Evolutionary conservation across 1,140 invertebrate species (phyloP).

Genomic region (Manduca sexta): DNA sequence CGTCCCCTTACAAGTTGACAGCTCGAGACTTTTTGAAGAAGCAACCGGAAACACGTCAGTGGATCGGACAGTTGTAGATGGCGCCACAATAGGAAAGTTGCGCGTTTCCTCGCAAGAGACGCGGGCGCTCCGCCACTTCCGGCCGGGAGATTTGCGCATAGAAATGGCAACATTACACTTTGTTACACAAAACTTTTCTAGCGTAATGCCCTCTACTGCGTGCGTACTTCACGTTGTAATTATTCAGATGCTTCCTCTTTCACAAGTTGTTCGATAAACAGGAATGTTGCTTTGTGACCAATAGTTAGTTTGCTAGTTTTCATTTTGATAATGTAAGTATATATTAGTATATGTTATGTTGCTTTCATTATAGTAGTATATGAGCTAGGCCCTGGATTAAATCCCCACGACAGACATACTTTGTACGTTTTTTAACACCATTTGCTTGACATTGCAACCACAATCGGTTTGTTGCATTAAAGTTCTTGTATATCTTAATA

Average conservation of each 20-base stretch:
- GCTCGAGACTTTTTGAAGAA: slow-evolving; percentile 65
- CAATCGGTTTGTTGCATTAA: too few relatives aligned
- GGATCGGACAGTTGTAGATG: slow-evolving; percentile 63
- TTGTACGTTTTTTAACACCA: too few relatives aligned
- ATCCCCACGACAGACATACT: too few relatives aligned
- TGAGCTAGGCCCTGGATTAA: too few relatives aligned
- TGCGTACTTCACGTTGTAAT: slow-evolving; percentile 49
- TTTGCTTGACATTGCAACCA: too few relatives aligned
- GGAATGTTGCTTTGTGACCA: slow-evolving; percentile 19
- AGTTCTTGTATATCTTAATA: too few relatives aligned
- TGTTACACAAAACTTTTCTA: slow-evolving; percentile 66
- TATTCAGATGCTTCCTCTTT: slow-evolving; percentile 41
- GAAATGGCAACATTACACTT: slow-evolving; percentile 70
- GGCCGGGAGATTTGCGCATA: slow-evolving; percentile 61
- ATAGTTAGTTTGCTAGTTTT: too few relatives aligned
- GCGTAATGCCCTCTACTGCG: slow-evolving; percentile 51
- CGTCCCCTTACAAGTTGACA: slow-evolving; percentile 54
- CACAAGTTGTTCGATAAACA: slow-evolving; percentile 52
- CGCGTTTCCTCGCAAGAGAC: slow-evolving; percentile 33
- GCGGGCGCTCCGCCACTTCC: slow-evolving; percentile 47
- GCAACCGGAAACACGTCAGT: slow-evolving; percentile 66
- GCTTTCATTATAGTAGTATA: too few relatives aligned
- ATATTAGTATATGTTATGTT: too few relatives aligned
- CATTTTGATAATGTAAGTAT: too few relatives aligned
- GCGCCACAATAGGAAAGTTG: slow-evolving; percentile 62